These are phyloP conservation scores for Asteroscopus sphinx DNA, from an alignment of 2,888 invertebrate species.

Conservation along the genomic window DNA sequence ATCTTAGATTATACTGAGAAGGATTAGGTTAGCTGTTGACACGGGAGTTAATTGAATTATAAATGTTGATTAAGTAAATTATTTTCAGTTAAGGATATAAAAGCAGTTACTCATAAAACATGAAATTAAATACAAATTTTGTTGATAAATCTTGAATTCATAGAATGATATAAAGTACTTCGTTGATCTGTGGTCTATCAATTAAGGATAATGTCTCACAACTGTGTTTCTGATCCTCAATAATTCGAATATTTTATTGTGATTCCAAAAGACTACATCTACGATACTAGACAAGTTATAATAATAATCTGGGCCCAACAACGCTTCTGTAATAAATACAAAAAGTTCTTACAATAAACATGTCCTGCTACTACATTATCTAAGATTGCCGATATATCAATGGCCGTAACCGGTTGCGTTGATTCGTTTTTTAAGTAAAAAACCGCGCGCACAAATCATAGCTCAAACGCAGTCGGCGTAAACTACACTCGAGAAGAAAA, in stretches of 20 bases:
- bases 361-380: conserved; percentile 39
- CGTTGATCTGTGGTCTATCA: too few species aligned
- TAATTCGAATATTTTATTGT: background rate
- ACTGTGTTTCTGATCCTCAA: background rate
- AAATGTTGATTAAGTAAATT: background rate
- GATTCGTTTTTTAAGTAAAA: conserved; percentile 66
- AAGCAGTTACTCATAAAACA: background rate
- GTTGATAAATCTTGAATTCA: background rate
- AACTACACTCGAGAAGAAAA: conserved; percentile 50
- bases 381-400: conserved; percentile 60
- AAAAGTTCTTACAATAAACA: background rate
- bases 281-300: background rate
- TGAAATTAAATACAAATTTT: background rate
- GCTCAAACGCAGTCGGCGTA: conserved; percentile 46
- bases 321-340: background rate
- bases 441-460: conserved; percentile 69
- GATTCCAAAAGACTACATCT: background rate
- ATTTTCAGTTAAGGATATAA: background rate
- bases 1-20: conserved; percentile 47
- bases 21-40: conserved; percentile 43
- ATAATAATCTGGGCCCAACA: too few species aligned
- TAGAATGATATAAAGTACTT: too few species aligned
- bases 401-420: conserved; percentile 65
- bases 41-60: conserved; percentile 22
- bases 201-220: too few species aligned